A percentile compares a stretch with the other conserved stretches of the same genome.
These are phyloP conservation scores for Triops cancriformis DNA, from an alignment of 1,140 invertebrate species.

Conservation along the genomic window DNA sequence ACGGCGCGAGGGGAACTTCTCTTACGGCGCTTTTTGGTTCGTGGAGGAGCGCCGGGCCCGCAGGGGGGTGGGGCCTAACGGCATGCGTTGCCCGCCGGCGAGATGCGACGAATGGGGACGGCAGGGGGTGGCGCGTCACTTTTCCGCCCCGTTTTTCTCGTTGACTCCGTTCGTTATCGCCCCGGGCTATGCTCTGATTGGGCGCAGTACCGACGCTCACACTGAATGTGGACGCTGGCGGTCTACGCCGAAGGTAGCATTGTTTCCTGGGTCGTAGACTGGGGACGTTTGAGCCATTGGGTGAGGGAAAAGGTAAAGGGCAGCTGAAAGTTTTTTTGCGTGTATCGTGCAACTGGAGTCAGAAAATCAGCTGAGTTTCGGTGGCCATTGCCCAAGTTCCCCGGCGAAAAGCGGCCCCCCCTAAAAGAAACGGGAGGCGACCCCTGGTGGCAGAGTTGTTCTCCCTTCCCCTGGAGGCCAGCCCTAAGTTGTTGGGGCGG, in stretches of 20 bases:
- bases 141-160: not conserved
- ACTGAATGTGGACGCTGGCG: not conserved
- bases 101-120: not conserved
- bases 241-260: not conserved
- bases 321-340: too few relatives aligned
- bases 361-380: not conserved
- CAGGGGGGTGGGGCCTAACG: not conserved
- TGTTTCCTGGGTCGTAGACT: conserved; percentile 8
- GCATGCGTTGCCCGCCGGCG: not conserved
- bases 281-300: not conserved
- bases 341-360: not conserved
- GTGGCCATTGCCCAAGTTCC: not conserved
- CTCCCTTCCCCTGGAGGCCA: not conserved
- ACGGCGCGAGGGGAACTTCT: not conserved
- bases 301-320: too few relatives aligned
- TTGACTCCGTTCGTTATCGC: not conserved
- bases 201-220: conserved; percentile 1
- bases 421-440: not conserved
- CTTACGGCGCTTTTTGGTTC: not conserved
- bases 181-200: not conserved
- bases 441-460: not conserved
- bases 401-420: not conserved
- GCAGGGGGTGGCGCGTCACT: too few relatives aligned
- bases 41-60: not conserved
- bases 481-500: not conserved